Base-by-base conservation (phyloP, 2,888 invertebrate species). In the Volucella inflata region DNA sequence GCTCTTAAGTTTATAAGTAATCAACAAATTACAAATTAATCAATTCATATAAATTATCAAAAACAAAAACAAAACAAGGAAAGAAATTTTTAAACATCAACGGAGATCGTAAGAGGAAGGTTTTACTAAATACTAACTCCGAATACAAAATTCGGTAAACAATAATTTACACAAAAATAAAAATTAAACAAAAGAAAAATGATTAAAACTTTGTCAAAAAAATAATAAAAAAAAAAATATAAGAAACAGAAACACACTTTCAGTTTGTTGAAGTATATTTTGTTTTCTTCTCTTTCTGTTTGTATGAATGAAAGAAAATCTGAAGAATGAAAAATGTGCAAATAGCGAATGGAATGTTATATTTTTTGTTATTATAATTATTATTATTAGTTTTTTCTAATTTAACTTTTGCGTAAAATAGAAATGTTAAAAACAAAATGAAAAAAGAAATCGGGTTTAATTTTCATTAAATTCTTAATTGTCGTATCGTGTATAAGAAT, bases 1-100 rank as follows among this genome's bases (percentile, higher is more conserved):
- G 65, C n/a, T 16, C 65, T 42, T 76, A 77, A 77, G 67, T 82
- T 77, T 50, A 74, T 36, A 16, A 68, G 60, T 72, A 57, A 77
- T 48, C 67, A 44, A 57, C 42, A 21, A 62, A 74, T 76, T 55
- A 72, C 60, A 78, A 71, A 64, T 36, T 17, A 60, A 59, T 57
- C 64, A 68, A 62, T 44, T 50, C 62, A 74, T 55, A 71, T 78
- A 21, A 46, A 65, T 79, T 71, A 81, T 59, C 57, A 59, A 16
- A 59, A 16, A 51, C 36, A 72, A 12, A 65, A 21, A 67, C 40
- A 64, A 64, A 42, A 55, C n/a, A 42, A 67, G 21, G 2, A 21
- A 21, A 21, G 51, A 44, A 60, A 59, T 60, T 38, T 51, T n/a
- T 21, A 2, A 21, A 21, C 36, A 48, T 38, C 48, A 3, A 67